Percentiles rank a stretch among this genome's conserved stretches.
Evolutionary conservation across 2,113 vertebrate species (phyloP).

Genomic region (Chunga burmeisteri): DNA sequence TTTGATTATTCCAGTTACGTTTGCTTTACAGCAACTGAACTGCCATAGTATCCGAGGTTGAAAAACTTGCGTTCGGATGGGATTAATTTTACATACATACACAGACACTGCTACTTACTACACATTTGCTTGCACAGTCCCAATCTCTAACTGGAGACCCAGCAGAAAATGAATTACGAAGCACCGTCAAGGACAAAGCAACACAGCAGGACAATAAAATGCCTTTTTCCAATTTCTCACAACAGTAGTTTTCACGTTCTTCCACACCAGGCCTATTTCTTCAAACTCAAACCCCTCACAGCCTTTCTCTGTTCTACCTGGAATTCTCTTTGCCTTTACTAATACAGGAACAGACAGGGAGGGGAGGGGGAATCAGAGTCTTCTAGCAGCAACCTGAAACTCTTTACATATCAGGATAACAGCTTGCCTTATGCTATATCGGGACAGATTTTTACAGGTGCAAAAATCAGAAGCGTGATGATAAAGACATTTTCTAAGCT

Average conservation of each 20-base stretch:
- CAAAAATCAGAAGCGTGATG: background rate
- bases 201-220: background rate
- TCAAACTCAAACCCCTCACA: background rate
- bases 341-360: background rate
- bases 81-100: background rate
- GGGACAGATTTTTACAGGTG: background rate
- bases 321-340: background rate
- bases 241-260: background rate
- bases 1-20: background rate
- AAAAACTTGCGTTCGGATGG: background rate
- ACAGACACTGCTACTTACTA: background rate
- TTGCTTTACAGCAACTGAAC: background rate
- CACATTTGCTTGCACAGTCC: background rate
- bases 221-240: background rate
- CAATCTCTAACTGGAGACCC: background rate
- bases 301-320: background rate
- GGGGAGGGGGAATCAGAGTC: background rate
- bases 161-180: background rate
- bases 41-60: background rate
- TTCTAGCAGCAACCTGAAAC: background rate
- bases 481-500: background rate
- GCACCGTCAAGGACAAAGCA: background rate
- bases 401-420: background rate
- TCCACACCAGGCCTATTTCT: background rate
- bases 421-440: background rate